Conservation (phyloP, 1,140 invertebrate genomes). For the Adoxophyes honmai region DNA sequence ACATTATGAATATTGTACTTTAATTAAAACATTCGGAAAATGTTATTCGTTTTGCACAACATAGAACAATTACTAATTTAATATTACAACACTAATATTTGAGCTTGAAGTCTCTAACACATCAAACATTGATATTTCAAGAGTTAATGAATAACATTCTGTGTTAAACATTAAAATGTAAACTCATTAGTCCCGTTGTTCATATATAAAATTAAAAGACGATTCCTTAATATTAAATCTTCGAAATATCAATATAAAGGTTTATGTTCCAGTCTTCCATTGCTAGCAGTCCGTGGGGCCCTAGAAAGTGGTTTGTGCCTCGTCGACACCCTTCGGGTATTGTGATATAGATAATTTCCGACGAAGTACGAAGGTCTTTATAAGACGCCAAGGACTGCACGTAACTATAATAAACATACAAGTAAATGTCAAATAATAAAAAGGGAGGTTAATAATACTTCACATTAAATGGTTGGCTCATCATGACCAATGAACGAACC, state of each 20-base stretch:
- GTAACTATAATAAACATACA: slow-evolving; percentile 33
- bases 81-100: slow-evolving; percentile 7
- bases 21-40: slow-evolving; percentile 60
- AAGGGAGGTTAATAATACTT: slow-evolving; percentile 17
- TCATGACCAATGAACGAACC: slow-evolving; percentile 32
- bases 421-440: slow-evolving; percentile 52
- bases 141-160: neutral
- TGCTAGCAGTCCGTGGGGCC: neutral
- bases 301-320: neutral
- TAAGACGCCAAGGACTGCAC: neutral
- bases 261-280: slow-evolving; percentile 28
- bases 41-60: slow-evolving; percentile 43
- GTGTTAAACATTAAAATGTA: neutral
- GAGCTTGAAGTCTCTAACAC: neutral
- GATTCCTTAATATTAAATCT: slow-evolving; percentile 16
- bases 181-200: neutral
- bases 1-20: slow-evolving; percentile 65
- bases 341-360: neutral
- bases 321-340: neutral
- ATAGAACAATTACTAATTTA: neutral
- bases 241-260: slow-evolving; percentile 17
- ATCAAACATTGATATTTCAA: slow-evolving; percentile 3
- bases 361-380: neutral
- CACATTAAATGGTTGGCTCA: slow-evolving; percentile 25
- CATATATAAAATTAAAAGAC: neutral